Conservation (phyloP, 2,113 vertebrate genomes). For the Eulacestoma nigropectus region DNA sequence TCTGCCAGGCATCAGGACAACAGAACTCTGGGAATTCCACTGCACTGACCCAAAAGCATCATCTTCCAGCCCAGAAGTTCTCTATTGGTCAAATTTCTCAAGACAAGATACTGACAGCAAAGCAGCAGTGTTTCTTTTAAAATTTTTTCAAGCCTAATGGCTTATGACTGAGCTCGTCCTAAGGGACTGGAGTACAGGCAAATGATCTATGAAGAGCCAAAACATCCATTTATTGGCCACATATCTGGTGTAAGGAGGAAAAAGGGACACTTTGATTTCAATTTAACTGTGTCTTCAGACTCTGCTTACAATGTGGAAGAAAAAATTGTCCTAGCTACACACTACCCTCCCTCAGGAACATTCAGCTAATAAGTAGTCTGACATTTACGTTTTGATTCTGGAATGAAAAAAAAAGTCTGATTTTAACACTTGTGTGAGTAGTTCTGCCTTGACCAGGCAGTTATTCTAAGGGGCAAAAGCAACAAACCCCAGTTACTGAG, state of each 20-base stretch:
- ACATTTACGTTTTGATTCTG: background rate
- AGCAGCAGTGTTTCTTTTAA: background rate
- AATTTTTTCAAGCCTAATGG: background rate
- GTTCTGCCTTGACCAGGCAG: background rate
- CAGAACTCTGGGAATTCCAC: background rate
- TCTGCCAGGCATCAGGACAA: background rate
- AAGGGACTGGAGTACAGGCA: background rate
- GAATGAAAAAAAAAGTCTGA: background rate
- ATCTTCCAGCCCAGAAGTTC: background rate
- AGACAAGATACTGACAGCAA: background rate
- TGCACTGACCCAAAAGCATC: background rate
- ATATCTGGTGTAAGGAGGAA: background rate
- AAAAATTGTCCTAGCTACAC: background rate
- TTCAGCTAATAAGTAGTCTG: background rate
- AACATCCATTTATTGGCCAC: background rate
- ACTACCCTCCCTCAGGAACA: background rate
- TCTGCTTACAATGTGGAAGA: background rate
- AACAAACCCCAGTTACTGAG: background rate
- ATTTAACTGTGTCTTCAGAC: background rate
- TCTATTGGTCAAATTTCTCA: background rate
- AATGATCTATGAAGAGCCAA: background rate
- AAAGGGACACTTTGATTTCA: background rate
- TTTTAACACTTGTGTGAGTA: background rate
- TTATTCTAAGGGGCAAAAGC: background rate
- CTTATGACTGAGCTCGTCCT: background rate